phyloP scores from a whole-genome alignment of 2,797 vertebrate genomes.

The Holocentrus rufus region DNA sequence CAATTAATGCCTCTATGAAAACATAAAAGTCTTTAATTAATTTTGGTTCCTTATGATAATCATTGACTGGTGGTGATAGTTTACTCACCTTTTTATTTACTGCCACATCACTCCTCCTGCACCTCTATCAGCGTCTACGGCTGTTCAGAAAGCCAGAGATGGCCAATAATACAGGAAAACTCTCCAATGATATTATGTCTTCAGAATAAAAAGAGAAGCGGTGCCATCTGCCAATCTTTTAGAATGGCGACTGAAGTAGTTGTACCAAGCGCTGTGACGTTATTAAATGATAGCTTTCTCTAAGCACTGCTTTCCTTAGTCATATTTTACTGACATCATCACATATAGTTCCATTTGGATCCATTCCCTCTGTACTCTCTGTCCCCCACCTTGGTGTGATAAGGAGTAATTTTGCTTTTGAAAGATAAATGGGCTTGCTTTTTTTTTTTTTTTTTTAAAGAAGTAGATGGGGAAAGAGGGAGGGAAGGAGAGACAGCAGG shows the following conservation, averaged over 20 bases:
- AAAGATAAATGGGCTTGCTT: constrained; percentile 59
- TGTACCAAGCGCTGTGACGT: constrained; percentile 21
- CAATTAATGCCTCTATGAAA: too few relatives aligned
- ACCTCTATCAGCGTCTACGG: too few relatives aligned
- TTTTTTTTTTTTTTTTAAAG: constrained; percentile 41
- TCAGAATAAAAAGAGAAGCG: neutral
- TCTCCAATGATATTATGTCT: neutral
- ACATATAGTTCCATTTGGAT: constrained; percentile 46
- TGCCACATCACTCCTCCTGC: too few relatives aligned
- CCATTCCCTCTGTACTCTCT: constrained; percentile 39
- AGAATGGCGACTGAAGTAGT: constrained; percentile 14
- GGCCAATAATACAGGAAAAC: too few relatives aligned
- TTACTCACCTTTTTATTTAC: too few relatives aligned
- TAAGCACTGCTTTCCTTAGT: constrained; percentile 30
- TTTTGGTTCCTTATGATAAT: too few relatives aligned
- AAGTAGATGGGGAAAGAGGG: constrained; percentile 10
- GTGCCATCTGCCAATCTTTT: constrained; percentile 8
- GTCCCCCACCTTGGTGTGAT: constrained; percentile 53
- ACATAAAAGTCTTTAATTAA: too few relatives aligned
- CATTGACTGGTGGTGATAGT: too few relatives aligned
- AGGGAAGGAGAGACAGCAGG: neutral
- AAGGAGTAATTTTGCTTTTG: constrained; percentile 49
- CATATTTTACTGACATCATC: constrained; percentile 43
- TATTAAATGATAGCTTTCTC: constrained; percentile 46
- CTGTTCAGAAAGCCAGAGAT: too few relatives aligned